Evolutionary conservation across 2,888 invertebrate genomes (phyloP), one percentile per base, ranked within the genome.

Genomic region (Sialis fuliginosa): DNA sequence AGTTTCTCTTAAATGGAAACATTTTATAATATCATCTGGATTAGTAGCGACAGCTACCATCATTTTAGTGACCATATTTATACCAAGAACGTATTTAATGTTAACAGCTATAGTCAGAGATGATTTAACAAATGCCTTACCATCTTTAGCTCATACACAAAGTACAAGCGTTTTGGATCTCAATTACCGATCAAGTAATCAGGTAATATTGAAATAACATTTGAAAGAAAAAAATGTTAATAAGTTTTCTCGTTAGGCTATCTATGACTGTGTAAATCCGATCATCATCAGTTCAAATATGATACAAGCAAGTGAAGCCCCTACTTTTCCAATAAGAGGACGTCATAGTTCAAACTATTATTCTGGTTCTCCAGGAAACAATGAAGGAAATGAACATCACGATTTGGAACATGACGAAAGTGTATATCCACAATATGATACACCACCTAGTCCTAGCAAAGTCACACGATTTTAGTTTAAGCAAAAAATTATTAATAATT

Each of bases 81-180:
- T 81, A 56, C 81, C 81, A 0, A 66, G 80, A 45, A 77, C 79
- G 0, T 81, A 81, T 55, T 66, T 78, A 48, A 81, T 81, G 68
- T 72, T 77, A 5, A 71, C 74, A 2, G 72, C 77, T 31, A 69
- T 75, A 30, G 73, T 76, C 22, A 66, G 75, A 13, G 75, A 77
- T 40, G 73, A 77, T 52, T 66, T 73, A 51, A 70, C 72, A 2
- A 71, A 69, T 53, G 67, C 69, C 1, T 55, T 74, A 46, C 72
- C 73, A 1, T 71, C 72, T 58, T 62, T 64, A 39, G 58, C 58
- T 6, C 59, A 61, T 5, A 59, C 60, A 57, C 69, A 58, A 56
- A 72, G 59, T 64, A 52, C 52, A n/a, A 56, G 54, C 50, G 58
- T 64, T 7, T 56, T 66, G 56, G 68, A 69, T 55, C 60, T 68